Percentiles rank a stretch among this genome's conserved stretches.
These are phyloP conservation scores for Leptinotarsa texana DNA, from an alignment of 1,140 invertebrate species.

Conservation along the genomic window DNA sequence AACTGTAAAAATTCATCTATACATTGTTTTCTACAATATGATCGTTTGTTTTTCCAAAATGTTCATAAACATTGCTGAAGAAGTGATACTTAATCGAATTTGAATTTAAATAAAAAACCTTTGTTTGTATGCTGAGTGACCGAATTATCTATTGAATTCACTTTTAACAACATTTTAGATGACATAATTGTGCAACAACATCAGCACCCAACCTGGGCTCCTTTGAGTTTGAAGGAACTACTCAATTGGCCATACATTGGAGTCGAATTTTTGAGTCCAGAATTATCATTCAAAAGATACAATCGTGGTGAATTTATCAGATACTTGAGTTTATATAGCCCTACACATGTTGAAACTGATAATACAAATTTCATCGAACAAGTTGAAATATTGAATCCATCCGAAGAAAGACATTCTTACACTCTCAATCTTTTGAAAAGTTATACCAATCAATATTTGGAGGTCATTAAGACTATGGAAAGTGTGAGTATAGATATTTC, in stretches of 20 bases:
- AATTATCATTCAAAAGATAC: constrained; percentile 35
- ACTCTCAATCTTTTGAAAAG: constrained; percentile 23
- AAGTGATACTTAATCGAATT: no score
- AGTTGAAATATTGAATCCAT: constrained; percentile 30
- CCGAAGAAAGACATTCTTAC: constrained; percentile 19
- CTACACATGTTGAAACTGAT: not conserved
- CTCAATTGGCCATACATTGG: constrained; percentile 38
- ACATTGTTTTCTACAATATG: no score
- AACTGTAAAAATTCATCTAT: no score
- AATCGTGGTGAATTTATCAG: constrained; percentile 35
- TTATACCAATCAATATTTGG: constrained; percentile 15
- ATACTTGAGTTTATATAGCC: constrained; percentile 29
- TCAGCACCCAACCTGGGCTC: constrained; percentile 24
- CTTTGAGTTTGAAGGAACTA: constrained; percentile 30
- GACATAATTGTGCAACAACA: constrained; percentile 38
- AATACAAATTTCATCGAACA: constrained; percentile 27
- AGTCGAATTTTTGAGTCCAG: constrained; percentile 29
- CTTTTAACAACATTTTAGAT: constrained; percentile 22
- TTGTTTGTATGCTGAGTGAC: no score
- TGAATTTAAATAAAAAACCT: no score
- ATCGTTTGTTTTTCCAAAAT: no score
- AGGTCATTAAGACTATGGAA: constrained; percentile 22
- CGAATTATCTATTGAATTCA: no score
- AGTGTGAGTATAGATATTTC: not conserved
- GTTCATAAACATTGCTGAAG: no score